Base-by-base conservation (phyloP, 2,888 invertebrate species). In the Hydrotaea cyrtoneurina region DNA sequence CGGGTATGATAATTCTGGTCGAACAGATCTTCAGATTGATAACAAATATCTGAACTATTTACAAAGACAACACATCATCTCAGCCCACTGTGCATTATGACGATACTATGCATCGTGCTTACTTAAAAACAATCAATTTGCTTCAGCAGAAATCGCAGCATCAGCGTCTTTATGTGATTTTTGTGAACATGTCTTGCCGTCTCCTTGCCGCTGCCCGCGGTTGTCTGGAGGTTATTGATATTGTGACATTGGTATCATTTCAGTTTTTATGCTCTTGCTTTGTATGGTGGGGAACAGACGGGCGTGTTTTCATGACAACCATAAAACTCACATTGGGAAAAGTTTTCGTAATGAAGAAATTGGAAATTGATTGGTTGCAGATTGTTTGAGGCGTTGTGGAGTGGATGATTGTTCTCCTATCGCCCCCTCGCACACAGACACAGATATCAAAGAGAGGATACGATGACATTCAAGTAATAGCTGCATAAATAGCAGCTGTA, bases 321-420 rank as follows among this genome's bases (percentile, higher is more conserved):
- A 17, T 69, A 69, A 43, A 69, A 69, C 23, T 46, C 5, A 66
- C 69, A 10, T 46, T 43, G 66, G 66, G 21, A 66, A 66, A 39
- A 66, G 10, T 23, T 23, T 59, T 59, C 59, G 13, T 59, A 66
- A 66, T 66, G 66, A 39, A 66, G 21, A 66, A 66, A 66, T 66
- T 66, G 39, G 13, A 69, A 43, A 43, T 21, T 69, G 69, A 69
- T 69, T 69, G 69, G 43, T 15, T 46, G 46, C 46, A 69, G 39
- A 69, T 66, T 46, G 69, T 15, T 46, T 19, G 46, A 46, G 23
- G 31, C 69, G n/a, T 43, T 19, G 50, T 50, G 13, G n/a, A 36
- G 7, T n/a, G 50, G 43, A 31, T 43, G 43, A 4, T 31, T 43
- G 15, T 10, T 15, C 13, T 26, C 59, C 59, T n/a, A n/a, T n/a